A percentile compares a stretch with the other conserved stretches of the same genome.
These are phyloP conservation scores for Rhinogobio ventralis DNA, from an alignment of 2,797 vertebrate genomes.

Conservation along the genomic window DNA sequence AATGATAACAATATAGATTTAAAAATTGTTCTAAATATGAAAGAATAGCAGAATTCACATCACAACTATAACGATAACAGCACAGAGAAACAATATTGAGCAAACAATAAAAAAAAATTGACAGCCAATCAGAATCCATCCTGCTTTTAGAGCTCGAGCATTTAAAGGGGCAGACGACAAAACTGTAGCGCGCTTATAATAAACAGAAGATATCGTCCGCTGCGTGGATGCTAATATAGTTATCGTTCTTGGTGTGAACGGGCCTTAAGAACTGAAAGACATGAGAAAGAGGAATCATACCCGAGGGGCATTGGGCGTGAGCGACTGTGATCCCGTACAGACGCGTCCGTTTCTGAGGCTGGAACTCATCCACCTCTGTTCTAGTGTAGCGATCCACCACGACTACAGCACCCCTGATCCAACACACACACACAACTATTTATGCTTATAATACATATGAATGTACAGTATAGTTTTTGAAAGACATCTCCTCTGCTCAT, in stretches of 20 bases:
- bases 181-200: too few species aligned
- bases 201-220: not conserved
- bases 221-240: not conserved
- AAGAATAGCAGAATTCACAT: too few species aligned
- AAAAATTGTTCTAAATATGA: too few species aligned
- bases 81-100: too few species aligned
- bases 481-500: too few species aligned
- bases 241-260: too few species aligned
- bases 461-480: not conserved
- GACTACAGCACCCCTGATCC: conserved; percentile 85
- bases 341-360: conserved; percentile 89
- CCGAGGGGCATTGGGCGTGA: conserved; percentile 82
- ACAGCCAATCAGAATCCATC: too few species aligned
- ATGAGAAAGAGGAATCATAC: conserved; percentile 65
- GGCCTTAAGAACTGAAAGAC: not conserved
- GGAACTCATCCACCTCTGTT: conserved; percentile 83
- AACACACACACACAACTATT: not conserved
- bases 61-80: too few species aligned
- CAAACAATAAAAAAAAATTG: too few species aligned
- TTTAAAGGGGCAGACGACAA: too few species aligned
- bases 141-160: too few species aligned
- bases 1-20: too few species aligned
- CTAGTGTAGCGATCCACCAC: conserved; percentile 78
- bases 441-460: not conserved
- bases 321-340: conserved; percentile 88